Base-by-base conservation (phyloP, 2,797 vertebrate genomes). In the Sardinella longiceps region DNA sequence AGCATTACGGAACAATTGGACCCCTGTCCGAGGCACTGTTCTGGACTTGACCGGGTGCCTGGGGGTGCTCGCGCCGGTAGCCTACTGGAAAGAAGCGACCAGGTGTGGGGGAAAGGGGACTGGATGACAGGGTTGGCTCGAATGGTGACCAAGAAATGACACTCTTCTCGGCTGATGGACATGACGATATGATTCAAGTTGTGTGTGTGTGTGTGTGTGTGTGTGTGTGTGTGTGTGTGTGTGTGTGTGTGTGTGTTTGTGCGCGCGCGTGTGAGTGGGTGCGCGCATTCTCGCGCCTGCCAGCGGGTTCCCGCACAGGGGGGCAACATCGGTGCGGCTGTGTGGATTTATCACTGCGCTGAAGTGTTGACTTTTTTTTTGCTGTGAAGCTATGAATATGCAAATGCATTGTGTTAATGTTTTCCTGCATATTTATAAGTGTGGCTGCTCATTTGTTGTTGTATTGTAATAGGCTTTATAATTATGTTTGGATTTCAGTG, bases 351-450 rank as follows among this genome's bases (percentile, higher is more conserved):
- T 48, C 81, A 83, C 50, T 48, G n/a, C 51, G 85, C 39, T 81
- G 77, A 66, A 86, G 23, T 82, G 33, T 82, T 82, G 39, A 83
- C 56, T 66, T 83, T 46, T 70, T 70, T 70, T 5, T 74, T 74
- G 33, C 37, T 74, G 66, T 30, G 66, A 14, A 74, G 66, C 30
- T 37, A 39, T 74, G 66, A 74, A 74, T 74, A 74, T 74, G 66
- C 66, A 74, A 74, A 74, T 74, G 66, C 14, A 37, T 18, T 33
- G 30, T 74, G 66, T 37, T 74, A 37, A 74, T 74, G 66, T 74
- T 74, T 15, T 37, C 30, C 33, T 74, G 66, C 66, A 74, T 74
- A 74, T 74, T 74, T 74, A 37, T 74, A 37, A 37, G 30, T 5
- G 28, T 74, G 30, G 37, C 66, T 74, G 66, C 66, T 74, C 66